A percentile compares a stretch with the other conserved stretches of the same genome.
phyloP scores from a whole-genome alignment of 2,113 vertebrate species.

The Halichoeres trimaculatus region DNA sequence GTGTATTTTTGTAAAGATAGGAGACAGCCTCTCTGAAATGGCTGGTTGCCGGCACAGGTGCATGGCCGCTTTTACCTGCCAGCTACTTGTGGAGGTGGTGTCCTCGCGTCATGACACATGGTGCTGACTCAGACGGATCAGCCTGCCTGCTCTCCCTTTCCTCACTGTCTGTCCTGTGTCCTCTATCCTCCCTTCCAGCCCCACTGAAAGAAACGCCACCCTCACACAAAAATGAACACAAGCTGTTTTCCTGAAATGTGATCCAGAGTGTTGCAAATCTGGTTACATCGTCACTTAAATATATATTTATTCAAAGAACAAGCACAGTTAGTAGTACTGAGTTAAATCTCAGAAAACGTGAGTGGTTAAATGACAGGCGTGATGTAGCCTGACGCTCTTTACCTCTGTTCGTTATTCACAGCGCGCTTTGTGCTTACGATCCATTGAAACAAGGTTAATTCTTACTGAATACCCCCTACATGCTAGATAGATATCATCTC shows the following conservation, averaged over 20 bases:
- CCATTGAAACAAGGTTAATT: slow-evolving; percentile 42
- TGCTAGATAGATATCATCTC: slow-evolving; percentile 50
- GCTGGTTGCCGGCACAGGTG: slow-evolving; percentile 69
- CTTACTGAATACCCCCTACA: slow-evolving; percentile 31
- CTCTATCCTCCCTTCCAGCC: slow-evolving; percentile 34
- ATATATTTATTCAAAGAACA: slow-evolving; percentile 13
- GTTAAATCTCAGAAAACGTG: too few relatives aligned
- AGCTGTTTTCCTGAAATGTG: slow-evolving; percentile 23
- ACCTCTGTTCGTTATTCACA: slow-evolving; percentile 7
- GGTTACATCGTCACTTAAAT: neutral
- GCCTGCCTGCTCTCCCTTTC: slow-evolving; percentile 29
- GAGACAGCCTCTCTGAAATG: slow-evolving; percentile 32
- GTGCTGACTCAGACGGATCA: slow-evolving; percentile 69
- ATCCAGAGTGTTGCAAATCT: neutral
- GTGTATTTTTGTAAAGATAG: slow-evolving; percentile 62
- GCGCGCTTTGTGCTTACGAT: neutral
- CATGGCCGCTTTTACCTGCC: slow-evolving; percentile 55
- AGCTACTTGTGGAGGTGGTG: slow-evolving; percentile 64
- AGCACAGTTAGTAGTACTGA: slow-evolving; percentile 11
- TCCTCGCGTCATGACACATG: slow-evolving; percentile 61
- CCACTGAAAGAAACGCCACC: slow-evolving; percentile 40
- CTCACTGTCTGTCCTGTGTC: slow-evolving; percentile 37
- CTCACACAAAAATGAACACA: slow-evolving; percentile 6
- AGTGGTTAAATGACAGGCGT: slow-evolving; percentile 51
- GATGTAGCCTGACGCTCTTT: slow-evolving; percentile 17